Percentiles rank a stretch among this genome's conserved stretches.
phyloP scores from a whole-genome alignment of 2,888 invertebrate genomes.

The Muschampia staudingeri region DNA sequence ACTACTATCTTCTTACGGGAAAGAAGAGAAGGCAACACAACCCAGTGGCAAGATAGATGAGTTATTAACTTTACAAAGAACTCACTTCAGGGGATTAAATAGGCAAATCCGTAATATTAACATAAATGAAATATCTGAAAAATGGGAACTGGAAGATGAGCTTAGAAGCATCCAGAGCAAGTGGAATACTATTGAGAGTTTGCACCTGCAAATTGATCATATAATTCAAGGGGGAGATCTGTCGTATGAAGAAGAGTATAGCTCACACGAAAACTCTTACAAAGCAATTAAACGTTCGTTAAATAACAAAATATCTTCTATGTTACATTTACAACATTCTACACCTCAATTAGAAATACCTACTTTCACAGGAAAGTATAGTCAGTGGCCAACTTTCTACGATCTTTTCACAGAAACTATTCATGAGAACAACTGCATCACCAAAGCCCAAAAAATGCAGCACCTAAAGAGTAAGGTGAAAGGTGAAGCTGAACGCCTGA shows the following conservation, averaged over 20 bases:
- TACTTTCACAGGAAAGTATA: conserved; percentile 1
- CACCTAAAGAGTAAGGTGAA: conserved; percentile 24
- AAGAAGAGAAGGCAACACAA: no score
- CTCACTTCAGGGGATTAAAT: no score
- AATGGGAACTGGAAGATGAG: neutral
- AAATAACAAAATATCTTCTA: no score
- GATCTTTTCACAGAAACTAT: conserved; percentile 6
- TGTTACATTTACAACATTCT: no score
- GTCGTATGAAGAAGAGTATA: neutral
- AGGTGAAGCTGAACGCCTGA: no score
- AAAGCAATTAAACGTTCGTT: no score
- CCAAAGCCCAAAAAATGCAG: conserved; percentile 30
- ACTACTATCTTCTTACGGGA: no score
- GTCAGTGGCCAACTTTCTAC: conserved; percentile 2
- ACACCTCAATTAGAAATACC: neutral
- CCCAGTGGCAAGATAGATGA: no score
- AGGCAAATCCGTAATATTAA: no score
- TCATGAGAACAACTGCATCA: conserved; percentile 16
- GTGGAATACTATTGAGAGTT: neutral
- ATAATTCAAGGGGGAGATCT: neutral
- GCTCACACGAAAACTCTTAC: neutral
- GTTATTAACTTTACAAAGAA: no score
- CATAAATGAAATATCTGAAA: neutral
- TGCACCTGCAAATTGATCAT: neutral
- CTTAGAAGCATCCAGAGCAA: neutral